Evolutionary conservation across 2,888 invertebrate genomes (phyloP).

Genomic region (Congeria kusceri): DNA sequence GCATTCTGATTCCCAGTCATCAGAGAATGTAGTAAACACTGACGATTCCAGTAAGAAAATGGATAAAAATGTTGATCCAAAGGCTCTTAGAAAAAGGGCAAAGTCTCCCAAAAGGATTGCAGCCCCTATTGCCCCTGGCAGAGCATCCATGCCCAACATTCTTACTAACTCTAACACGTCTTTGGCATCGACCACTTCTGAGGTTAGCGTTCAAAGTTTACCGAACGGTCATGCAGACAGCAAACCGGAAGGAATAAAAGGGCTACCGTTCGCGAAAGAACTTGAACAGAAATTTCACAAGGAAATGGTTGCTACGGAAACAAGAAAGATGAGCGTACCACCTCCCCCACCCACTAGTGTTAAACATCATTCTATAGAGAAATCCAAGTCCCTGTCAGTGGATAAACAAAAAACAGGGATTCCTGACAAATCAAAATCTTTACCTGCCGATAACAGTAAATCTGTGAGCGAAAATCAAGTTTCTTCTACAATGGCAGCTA

Average conservation of each 20-base stretch:
- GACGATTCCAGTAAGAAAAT: slow-evolving; percentile 42
- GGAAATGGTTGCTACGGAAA: slow-evolving; percentile 30
- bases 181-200: slow-evolving; percentile 36
- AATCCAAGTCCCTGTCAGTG: slow-evolving; percentile 39
- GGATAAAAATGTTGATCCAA: slow-evolving; percentile 53
- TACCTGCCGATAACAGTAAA: slow-evolving; percentile 25
- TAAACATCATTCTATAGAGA: slow-evolving; percentile 42
- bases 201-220: slow-evolving; percentile 32
- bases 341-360: slow-evolving; percentile 62
- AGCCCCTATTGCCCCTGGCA: slow-evolving; percentile 68
- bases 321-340: slow-evolving; percentile 49
- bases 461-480: neutral
- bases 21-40: slow-evolving; percentile 36
- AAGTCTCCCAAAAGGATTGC: slow-evolving; percentile 78
- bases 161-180: slow-evolving; percentile 48
- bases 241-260: slow-evolving; percentile 52
- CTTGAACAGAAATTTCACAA: slow-evolving; percentile 73
- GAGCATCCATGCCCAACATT: slow-evolving; percentile 59
- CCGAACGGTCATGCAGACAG: slow-evolving; percentile 14
- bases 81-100: slow-evolving; percentile 70
- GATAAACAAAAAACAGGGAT: slow-evolving; percentile 39
- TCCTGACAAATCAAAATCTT: slow-evolving; percentile 27
- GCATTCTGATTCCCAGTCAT: slow-evolving; percentile 6
- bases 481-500: neutral
- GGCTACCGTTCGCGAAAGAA: slow-evolving; percentile 74